Conservation (phyloP, 2,113 vertebrate genomes). For the Eidolon helvum region DNA sequence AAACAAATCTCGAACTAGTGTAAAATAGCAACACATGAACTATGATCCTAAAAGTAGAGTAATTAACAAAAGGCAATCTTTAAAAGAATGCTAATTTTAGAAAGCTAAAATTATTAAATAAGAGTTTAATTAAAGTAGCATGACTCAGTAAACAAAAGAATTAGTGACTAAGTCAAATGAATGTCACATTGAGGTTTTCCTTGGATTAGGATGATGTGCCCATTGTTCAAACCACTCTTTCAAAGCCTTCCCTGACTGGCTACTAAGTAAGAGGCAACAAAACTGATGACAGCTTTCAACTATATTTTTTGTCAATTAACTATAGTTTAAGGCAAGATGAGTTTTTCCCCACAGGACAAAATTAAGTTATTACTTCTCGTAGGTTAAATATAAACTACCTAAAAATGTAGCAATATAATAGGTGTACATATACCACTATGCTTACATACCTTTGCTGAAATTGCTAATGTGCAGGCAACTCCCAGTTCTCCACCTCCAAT, state of each 20-base stretch:
- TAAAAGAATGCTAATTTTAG: constrained; percentile 34
- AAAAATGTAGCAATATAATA: background rate
- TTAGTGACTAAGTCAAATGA: constrained; percentile 31
- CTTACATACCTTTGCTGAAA: constrained; percentile 90
- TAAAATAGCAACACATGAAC: constrained; percentile 3
- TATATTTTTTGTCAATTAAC: background rate
- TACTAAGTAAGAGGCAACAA: constrained; percentile 44
- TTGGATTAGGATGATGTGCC: background rate
- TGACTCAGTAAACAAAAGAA: constrained; percentile 48
- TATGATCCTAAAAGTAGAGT: background rate
- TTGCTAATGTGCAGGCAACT: constrained; percentile 91
- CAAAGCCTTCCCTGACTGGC: background rate
- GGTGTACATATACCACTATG: background rate
- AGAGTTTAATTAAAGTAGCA: constrained; percentile 38
- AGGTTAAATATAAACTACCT: constrained; percentile 6
- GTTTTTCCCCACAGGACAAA: background rate
- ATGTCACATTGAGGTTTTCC: constrained; percentile 13
- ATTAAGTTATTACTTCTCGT: constrained; percentile 24
- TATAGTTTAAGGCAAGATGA: constrained; percentile 54
- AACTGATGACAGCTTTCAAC: constrained; percentile 1
- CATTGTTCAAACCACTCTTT: constrained; percentile 29
- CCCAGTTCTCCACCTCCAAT: constrained; percentile 95
- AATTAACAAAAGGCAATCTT: constrained; percentile 36
- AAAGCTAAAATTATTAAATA: constrained; percentile 57
- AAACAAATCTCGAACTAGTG: background rate